phyloP scores from a whole-genome alignment of 92 coral and sea anemone genomes.

The Epizoanthus illoricatus region DNA sequence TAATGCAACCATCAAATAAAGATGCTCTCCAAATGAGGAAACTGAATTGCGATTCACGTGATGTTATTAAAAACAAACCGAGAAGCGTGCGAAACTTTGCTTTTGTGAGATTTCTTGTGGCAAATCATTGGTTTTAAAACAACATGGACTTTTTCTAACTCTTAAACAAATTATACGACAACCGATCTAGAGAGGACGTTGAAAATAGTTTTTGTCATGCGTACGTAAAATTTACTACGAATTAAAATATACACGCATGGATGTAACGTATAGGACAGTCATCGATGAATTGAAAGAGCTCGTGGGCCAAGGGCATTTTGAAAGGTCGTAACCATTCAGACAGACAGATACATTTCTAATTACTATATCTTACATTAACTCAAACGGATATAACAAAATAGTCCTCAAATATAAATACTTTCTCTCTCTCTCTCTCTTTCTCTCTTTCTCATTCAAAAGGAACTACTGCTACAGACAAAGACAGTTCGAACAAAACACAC shows the following conservation, averaged over 20 bases:
- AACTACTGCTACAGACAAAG: constrained; percentile 16
- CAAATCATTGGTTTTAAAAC: background rate
- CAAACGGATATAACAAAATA: background rate
- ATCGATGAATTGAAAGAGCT: background rate
- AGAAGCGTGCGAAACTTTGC: background rate
- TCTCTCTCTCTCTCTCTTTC: constrained; percentile 1
- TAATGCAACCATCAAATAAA: no score
- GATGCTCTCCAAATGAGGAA: constrained; percentile 29
- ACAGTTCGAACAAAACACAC: constrained; percentile 36
- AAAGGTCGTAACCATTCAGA: constrained; percentile 34
- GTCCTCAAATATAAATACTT: background rate
- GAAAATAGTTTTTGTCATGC: constrained; percentile 7
- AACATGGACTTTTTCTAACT: background rate
- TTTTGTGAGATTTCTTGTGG: constrained; percentile 8
- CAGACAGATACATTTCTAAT: background rate
- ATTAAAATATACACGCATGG: background rate
- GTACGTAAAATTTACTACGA: constrained; percentile 23
- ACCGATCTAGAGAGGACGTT: background rate
- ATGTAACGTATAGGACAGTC: background rate
- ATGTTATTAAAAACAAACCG: constrained; percentile 23
- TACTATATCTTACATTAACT: background rate
- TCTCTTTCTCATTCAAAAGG: constrained; percentile 15
- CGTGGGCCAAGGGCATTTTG: constrained; percentile 28
- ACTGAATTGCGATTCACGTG: constrained; percentile 25
- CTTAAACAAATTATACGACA: background rate